Base-by-base conservation (phyloP, 2,797 vertebrate species). In the Pangasius djambal region DNA sequence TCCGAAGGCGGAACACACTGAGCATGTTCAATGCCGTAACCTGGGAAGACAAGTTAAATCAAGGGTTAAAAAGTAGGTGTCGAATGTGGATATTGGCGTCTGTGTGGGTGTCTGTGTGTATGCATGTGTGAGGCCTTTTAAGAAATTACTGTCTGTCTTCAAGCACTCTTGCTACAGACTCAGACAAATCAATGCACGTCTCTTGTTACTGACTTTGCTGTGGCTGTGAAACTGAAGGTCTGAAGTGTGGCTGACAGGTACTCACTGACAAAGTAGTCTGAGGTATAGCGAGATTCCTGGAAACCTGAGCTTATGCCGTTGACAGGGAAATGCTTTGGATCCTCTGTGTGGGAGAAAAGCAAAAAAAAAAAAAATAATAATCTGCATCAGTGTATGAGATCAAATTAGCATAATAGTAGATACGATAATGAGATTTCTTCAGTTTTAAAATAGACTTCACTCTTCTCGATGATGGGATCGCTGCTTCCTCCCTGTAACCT, bases 261-360 rank as follows among this genome's bases (percentile, higher is more conserved):
- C 99, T 99, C 98, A 99, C 99, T 99, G 96, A 98, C 97, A 96
- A 99, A 98, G 96, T 99, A 99, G 96, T 99, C 98, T 94, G 98
- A 98, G 95, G 97, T 97, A 95, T 98, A 99, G 92, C 98, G 97
- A 92, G 98, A 98, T 95, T 99, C 99, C 90, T 98, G 98, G 93
- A 98, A 99, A 40, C 95, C 94, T 87, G 98, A 95, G 92, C 93
- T 97, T 94, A 97, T 94, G 93, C 98, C 97, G n/a, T 97, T 99
- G 87, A 97, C 96, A 92, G 97, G 97, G 94, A 97, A 99, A 0
- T 98, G 97, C 94, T 99, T 99, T 92, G 96, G 95, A 91, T 99
- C 99, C 94, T 99, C 97, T 98, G 97, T 92, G 95, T 94, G 94
- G 31, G 88, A 59, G 86, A 48, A 74, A 93, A 88, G 15, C 15